These are phyloP conservation scores for Linepithema humile DNA, from an alignment of 1,140 invertebrate genomes.

Conservation along the genomic window DNA sequence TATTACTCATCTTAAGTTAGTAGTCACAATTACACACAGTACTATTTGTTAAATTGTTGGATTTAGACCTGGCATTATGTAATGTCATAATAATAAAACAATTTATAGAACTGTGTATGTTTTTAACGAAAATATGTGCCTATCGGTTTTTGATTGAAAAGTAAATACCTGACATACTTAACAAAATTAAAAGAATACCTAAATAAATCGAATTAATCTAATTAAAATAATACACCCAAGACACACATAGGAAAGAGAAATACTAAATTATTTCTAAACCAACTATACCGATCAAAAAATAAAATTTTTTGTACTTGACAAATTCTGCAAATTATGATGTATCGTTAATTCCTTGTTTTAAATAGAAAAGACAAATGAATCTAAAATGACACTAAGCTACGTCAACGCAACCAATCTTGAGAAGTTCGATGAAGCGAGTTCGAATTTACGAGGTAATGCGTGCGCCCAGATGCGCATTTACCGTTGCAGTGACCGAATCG, in stretches of 20 bases:
- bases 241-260: too few relatives aligned
- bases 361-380: background rate
- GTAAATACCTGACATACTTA: too few relatives aligned
- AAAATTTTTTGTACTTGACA: too few relatives aligned
- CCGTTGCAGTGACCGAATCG: conserved; percentile 55
- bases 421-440: background rate
- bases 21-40: too few relatives aligned
- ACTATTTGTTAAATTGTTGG: background rate
- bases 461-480: conserved; percentile 23
- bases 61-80: background rate
- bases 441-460: conserved; percentile 27
- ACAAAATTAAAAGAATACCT: too few relatives aligned
- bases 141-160: too few relatives aligned
- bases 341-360: background rate
- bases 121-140: background rate
- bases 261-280: too few relatives aligned
- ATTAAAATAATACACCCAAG: too few relatives aligned
- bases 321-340: background rate
- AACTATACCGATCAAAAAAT: too few relatives aligned
- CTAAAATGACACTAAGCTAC: background rate
- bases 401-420: background rate
- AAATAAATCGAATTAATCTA: too few relatives aligned
- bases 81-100: too few relatives aligned
- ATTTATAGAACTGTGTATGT: background rate
- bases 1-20: background rate